Base-by-base conservation (phyloP, 2,797 vertebrate species). In the Poecilia picta region DNA sequence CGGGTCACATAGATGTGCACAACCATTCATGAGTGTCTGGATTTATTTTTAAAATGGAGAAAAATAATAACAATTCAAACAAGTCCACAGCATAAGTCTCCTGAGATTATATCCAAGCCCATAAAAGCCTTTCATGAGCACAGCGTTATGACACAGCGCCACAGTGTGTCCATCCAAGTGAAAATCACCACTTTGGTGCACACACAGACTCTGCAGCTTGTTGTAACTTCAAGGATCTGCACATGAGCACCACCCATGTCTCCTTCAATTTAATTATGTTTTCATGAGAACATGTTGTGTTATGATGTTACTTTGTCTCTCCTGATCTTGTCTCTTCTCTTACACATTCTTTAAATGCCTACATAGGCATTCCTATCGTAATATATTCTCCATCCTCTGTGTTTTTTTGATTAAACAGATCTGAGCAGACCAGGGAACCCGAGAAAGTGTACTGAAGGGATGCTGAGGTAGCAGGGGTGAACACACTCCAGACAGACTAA, bases 321-420 rank as follows among this genome's bases (percentile, higher is more conserved):
- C 23, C 16, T 74, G 62, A 53, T 72, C 64, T 79, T 75, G 81
- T 74, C 20, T 72, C 76, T 91, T 86, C 55, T 45, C 57, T 85
- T 70, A 84, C 77, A 86, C 71, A 93, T 93, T 92, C 89, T 87
- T 85, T 62, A 68, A 85, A 92, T 89, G 88, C 84, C 76, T 59
- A 5, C 46, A n/a, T 43, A 80, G 90, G 85, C 74, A 66, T 79
- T 18, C 25, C 20, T 59, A 36, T 31, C 20, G n/a, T 41, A 49
- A 72, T 43, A 45, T 75, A 18, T 72, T 59, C 25, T 8, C 13
- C 45, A 39, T 51, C 84, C 73, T 83, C 41, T 75, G 51, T 73
- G 71, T 82, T 90, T 80, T 41, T 41, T 18, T 66, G 41, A 76
- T 81, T 73, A 87, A 86, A 88, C 20, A 2, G 49, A 81, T 81